Evolutionary conservation across 1,140 invertebrate species (phyloP).

Genomic region (Drosophila jambulina): DNA sequence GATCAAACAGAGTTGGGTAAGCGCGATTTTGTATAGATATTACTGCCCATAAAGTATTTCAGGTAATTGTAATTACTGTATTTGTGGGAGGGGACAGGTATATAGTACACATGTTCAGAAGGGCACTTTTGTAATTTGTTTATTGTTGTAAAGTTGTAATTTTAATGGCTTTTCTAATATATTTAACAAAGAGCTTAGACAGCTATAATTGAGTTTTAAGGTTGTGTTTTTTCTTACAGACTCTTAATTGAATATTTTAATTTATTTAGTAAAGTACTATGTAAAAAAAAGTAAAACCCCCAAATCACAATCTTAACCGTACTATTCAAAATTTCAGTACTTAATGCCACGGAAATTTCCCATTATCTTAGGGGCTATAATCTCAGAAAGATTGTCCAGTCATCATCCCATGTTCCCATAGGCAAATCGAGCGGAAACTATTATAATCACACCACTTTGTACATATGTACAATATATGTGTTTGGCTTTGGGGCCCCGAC

Average conservation of each 20-base stretch:
- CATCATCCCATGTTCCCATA: conserved; percentile 27
- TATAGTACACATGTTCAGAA: conserved; percentile 3
- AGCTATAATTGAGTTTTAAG: background rate
- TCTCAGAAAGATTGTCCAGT: conserved; percentile 33
- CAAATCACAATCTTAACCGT: background rate
- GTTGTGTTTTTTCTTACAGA: too few relatives aligned
- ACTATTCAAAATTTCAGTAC: background rate
- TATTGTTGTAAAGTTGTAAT: background rate
- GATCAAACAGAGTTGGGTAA: conserved; percentile 38
- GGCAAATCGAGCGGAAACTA: conserved; percentile 43
- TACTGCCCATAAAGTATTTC: background rate
- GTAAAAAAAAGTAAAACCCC: background rate
- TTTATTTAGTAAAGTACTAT: background rate
- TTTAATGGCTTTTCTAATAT: background rate
- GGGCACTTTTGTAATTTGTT: conserved; percentile 11
- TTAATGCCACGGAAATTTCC: conserved; percentile 22
- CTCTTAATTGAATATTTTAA: background rate
- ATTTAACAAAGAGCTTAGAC: background rate
- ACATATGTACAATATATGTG: background rate
- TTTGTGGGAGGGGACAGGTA: too few relatives aligned
- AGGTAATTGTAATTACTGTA: conserved; percentile 24
- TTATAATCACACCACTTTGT: conserved; percentile 44
- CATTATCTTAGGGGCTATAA: conserved; percentile 23
- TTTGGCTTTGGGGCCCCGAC: conserved; percentile 14
- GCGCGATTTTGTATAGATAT: conserved; percentile 34